Evolutionary conservation across 2,113 vertebrate species (phyloP).

Genomic region (Lutjanus erythropterus): DNA sequence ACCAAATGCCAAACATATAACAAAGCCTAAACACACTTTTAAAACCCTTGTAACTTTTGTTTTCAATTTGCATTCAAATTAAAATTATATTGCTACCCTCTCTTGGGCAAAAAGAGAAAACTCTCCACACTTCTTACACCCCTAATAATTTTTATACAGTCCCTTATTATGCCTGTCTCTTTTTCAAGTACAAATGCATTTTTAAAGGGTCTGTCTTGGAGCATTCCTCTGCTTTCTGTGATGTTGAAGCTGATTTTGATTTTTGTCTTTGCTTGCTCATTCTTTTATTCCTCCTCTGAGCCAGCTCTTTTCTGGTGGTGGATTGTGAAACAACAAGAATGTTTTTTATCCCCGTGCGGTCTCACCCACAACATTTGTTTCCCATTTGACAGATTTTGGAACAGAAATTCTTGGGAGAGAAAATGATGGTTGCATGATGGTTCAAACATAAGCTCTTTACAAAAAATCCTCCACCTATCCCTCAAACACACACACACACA

Average conservation of each 20-base stretch:
- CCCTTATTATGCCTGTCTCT: slow-evolving; percentile 21
- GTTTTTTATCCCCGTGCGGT: slow-evolving; percentile 78
- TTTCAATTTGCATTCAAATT: neutral
- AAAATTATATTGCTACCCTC: too few relatives aligned
- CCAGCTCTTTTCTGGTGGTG: slow-evolving; percentile 77
- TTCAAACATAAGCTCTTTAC: slow-evolving; percentile 66
- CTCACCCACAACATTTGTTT: slow-evolving; percentile 82
- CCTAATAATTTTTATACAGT: slow-evolving; percentile 32
- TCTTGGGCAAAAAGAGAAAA: slow-evolving; percentile 6
- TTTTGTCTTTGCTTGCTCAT: slow-evolving; percentile 73
- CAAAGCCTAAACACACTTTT: neutral
- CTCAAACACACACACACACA: slow-evolving; percentile 39
- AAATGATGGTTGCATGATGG: slow-evolving; percentile 68
- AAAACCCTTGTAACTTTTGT: neutral
- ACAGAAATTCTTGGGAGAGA: slow-evolving; percentile 72
- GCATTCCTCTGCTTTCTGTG: slow-evolving; percentile 62
- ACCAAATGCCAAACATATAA: neutral
- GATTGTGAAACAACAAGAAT: slow-evolving; percentile 82
- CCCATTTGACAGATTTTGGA: slow-evolving; percentile 82
- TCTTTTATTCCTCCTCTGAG: slow-evolving; percentile 73
- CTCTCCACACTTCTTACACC: neutral
- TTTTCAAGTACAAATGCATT: slow-evolving; percentile 44
- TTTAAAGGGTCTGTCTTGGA: slow-evolving; percentile 43
- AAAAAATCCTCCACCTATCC: slow-evolving; percentile 67
- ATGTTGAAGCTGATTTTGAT: slow-evolving; percentile 78